Evolutionary conservation across 1,140 invertebrate genomes (phyloP).

Genomic region (Nasonia longicornis): DNA sequence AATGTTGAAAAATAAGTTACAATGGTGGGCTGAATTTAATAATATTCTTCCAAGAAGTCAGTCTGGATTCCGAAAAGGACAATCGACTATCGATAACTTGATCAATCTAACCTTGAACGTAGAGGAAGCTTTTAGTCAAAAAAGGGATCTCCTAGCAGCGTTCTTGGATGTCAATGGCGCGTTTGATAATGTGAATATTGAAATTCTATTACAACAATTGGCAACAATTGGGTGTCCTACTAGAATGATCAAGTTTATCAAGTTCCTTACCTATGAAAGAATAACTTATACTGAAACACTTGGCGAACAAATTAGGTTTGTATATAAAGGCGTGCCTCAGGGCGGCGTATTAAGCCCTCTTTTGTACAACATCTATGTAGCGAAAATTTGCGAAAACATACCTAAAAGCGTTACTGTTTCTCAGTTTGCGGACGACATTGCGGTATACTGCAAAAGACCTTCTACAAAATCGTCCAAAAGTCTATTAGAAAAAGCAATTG

Average conservation of each 20-base stretch:
- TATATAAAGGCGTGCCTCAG: too few species aligned
- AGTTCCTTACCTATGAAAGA: neutral
- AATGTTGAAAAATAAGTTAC: conserved; percentile 36
- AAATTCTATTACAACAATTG: too few species aligned
- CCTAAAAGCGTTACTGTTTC: neutral
- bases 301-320: too few species aligned
- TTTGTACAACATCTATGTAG: neutral
- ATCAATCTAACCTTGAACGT: neutral
- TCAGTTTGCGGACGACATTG: conserved; percentile 3
- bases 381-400: neutral
- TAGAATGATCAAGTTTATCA: neutral
- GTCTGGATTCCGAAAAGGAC: neutral
- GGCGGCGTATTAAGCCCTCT: too few species aligned
- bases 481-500: too few species aligned
- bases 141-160: too few species aligned
- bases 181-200: too few species aligned
- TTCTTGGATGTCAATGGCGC: neutral
- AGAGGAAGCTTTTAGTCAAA: too few species aligned
- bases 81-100: conserved; percentile 1
- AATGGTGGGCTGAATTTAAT: neutral
- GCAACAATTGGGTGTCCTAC: neutral
- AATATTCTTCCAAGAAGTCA: conserved; percentile 14
- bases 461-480: too few species aligned
- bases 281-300: too few species aligned
- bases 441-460: too few species aligned